Evolutionary conservation across 2,797 vertebrate species (phyloP), one percentile per base, ranked within the genome.

Genomic region (Adelosebastes latens): DNA sequence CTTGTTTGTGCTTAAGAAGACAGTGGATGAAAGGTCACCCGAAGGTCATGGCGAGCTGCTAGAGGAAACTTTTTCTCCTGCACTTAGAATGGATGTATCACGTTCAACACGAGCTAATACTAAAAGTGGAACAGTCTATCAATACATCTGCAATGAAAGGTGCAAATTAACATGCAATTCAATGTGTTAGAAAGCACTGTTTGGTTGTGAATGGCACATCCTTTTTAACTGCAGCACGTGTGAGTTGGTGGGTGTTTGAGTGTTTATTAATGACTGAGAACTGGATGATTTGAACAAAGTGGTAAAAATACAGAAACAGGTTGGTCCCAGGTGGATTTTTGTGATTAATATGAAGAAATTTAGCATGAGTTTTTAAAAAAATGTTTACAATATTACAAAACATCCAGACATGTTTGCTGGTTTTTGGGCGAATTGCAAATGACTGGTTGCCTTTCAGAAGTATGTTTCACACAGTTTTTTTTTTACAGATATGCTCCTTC

Each of bases 301-400:
- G 27, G 64, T 49, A 27, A 55, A 65, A 73, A 59, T 18, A 60
- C 7, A 62, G 52, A 34, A 18, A 78, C 8, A 49, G 22, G 31
- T 55, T 39, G 34, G 46, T 81, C 34, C 66, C 55, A 24, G 75
- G 62, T 84, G 63, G 67, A 55, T 82, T 65, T 64, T 27, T 69
- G 34, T 63, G 70, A 32, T 59, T 36, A 31, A 80, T 46, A 67
- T 71, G 13, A 83, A 25, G 31, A 80, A 79, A 32, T 55, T 68
- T 68, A 60, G 85, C 83, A 84, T 85, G 75, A 80, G 11, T 80
- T 75, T 79, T 74, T 8, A n/a, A 42, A 9, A 62, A 36, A 62
- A 36, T 92, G 90, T 94, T 94, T 92, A 93, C 89, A 92, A 80
- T 87, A 72, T 84, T 75, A 77, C 46, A 67, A 79, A 81, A 72